Percentiles rank a stretch among this genome's conserved stretches.
phyloP scores from a whole-genome alignment of 2,113 vertebrate species.

The Urocolius indicus region DNA sequence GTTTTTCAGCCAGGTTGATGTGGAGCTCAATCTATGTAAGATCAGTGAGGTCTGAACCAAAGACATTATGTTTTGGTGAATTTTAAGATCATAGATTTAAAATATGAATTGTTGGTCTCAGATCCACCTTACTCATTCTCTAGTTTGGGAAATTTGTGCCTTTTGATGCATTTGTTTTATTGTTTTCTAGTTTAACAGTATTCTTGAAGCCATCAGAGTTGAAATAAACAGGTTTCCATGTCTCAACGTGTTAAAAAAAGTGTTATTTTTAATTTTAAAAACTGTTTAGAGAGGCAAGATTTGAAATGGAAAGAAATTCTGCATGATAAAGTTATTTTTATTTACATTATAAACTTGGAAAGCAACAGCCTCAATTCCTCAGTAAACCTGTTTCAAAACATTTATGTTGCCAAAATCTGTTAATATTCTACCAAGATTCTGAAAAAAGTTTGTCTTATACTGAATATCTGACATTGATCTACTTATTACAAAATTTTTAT shows the following conservation, averaged over 20 bases:
- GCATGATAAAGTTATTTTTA: not conserved
- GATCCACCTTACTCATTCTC: not conserved
- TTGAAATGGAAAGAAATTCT: conserved; percentile 6
- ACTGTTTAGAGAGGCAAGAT: not conserved
- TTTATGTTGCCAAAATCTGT: not conserved
- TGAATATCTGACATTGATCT: not conserved
- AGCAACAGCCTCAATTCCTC: not conserved
- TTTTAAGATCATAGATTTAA: not conserved
- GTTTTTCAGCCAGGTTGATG: not conserved
- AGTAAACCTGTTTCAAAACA: not conserved
- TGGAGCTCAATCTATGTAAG: not conserved
- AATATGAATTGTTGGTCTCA: not conserved
- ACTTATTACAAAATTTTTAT: not conserved
- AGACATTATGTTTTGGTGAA: not conserved
- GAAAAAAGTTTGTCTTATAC: not conserved
- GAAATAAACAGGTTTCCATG: not conserved
- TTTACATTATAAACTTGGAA: not conserved
- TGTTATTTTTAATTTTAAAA: not conserved
- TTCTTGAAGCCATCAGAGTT: not conserved
- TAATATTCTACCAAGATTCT: not conserved
- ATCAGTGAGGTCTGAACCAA: not conserved
- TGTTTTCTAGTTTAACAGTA: not conserved
- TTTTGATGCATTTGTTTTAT: not conserved
- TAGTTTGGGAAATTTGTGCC: not conserved
- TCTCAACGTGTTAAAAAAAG: not conserved